Conservation (phyloP, 2,797 vertebrate genomes). For the Decapterus maruadsi region DNA sequence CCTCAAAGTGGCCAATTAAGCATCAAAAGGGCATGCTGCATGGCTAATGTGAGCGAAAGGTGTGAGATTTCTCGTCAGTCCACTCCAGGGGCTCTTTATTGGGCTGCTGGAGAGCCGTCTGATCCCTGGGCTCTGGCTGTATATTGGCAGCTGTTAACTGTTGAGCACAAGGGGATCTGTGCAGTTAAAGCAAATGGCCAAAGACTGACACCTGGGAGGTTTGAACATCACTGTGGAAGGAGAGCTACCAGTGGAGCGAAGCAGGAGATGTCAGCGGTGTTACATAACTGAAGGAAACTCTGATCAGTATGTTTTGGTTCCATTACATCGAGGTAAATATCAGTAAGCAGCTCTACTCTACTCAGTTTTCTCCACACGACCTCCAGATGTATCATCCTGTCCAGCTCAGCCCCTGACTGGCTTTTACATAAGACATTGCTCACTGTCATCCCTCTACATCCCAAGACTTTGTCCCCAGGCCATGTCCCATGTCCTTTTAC, state of each 20-base stretch:
- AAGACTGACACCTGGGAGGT: slow-evolving; percentile 77
- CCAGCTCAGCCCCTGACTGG: slow-evolving; percentile 24
- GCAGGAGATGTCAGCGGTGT: not conserved
- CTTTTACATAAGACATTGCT: slow-evolving; percentile 50
- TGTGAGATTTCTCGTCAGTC: slow-evolving; percentile 89
- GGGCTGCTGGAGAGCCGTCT: slow-evolving; percentile 84
- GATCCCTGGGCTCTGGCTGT: slow-evolving; percentile 85
- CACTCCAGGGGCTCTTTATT: slow-evolving; percentile 84
- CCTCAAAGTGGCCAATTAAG: slow-evolving; percentile 85
- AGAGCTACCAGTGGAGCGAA: slow-evolving; percentile 20
- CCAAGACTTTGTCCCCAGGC: slow-evolving; percentile 31
- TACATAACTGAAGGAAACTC: not conserved
- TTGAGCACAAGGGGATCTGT: slow-evolving; percentile 75
- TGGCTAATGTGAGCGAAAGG: slow-evolving; percentile 87
- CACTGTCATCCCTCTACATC: slow-evolving; percentile 8
- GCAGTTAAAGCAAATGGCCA: slow-evolving; percentile 87
- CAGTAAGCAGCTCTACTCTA: not conserved
- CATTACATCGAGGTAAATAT: not conserved
- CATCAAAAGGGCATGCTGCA: slow-evolving; percentile 88
- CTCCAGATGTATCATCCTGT: slow-evolving; percentile 26
- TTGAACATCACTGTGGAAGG: slow-evolving; percentile 43
- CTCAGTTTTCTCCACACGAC: not conserved
- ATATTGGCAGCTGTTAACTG: slow-evolving; percentile 90
- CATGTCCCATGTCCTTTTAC: slow-evolving; percentile 13
- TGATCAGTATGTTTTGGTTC: not conserved